These are phyloP conservation scores for Cephalopterus ornatus DNA, from an alignment of 2,113 vertebrate species.

Conservation along the genomic window DNA sequence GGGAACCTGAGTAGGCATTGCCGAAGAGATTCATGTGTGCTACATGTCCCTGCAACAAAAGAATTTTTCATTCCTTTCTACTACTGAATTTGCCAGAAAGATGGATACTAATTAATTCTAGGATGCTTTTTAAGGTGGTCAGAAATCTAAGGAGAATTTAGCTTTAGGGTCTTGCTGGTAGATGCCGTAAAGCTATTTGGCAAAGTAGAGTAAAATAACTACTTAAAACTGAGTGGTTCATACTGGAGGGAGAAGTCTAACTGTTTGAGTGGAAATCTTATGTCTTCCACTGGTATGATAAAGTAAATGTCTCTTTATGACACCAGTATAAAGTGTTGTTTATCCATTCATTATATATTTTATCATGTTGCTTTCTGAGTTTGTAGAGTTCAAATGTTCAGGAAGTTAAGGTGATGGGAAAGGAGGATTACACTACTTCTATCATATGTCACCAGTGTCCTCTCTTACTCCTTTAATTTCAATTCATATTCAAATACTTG, in stretches of 20 bases:
- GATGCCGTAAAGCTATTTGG: background rate
- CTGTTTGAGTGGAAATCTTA: background rate
- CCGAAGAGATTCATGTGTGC: background rate
- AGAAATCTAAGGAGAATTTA: background rate
- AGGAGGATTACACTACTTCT: background rate
- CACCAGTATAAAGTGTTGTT: background rate
- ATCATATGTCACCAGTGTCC: accelerated
- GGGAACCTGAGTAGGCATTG: background rate
- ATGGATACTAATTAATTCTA: background rate
- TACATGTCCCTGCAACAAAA: background rate
- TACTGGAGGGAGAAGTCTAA: background rate
- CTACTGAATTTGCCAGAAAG: background rate
- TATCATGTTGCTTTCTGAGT: background rate
- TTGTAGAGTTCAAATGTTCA: background rate
- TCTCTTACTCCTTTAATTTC: background rate
- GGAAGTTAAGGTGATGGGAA: background rate
- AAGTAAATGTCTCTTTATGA: background rate
- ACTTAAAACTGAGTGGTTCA: background rate
- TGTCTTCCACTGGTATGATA: background rate
- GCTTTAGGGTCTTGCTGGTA: background rate
- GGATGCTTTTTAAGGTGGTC: background rate
- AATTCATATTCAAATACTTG: background rate
- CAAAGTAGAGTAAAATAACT: background rate
- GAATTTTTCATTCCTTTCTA: background rate
- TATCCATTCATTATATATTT: background rate